Evolutionary conservation across 2,888 invertebrate genomes (phyloP), one percentile per base, ranked within the genome.

Genomic region (Eristalis tenax): DNA sequence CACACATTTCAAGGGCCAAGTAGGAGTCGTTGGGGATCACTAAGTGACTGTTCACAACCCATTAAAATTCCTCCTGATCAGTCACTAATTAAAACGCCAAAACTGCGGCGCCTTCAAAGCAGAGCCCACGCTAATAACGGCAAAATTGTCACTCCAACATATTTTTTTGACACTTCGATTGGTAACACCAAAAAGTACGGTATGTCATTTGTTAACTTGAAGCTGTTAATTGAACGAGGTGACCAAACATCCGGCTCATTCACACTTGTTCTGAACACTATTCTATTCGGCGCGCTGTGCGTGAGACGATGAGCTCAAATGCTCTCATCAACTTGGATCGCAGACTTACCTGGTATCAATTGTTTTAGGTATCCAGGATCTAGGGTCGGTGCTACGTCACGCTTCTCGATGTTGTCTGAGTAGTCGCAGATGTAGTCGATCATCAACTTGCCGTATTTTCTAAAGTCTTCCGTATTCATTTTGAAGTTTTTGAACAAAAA

Each of bases 341-440:
- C 28, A 15, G 63, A 82, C 91, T 89, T 89, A 93, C 93, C 91
- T 1, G 97, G 97, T 63, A 97, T 92, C 78, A 96, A 91, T 43
- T 95, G 94, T 89, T 94, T 94, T 76, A 97, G 93, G 93, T 97
- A 97, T 69, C 97, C 97, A 0, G 97, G 97, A 90, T 96, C 96
- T 57, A 97, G 94, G 88, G 95, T 95, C 4, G 97, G 96, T 11
- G 96, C 96, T 1, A 97, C 97, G 88, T 96, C 94, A 63, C 96
- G 94, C 56, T 94, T 93, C 35, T 94, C 94, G 75, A 97, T 94
- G 80, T 94, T 95, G 86, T 94, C 94, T 94, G 96, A 94, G 92
- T 97, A 97, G 83, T 96, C 94, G 91, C 96, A 96, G 88, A 97
- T 97, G 92, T 96, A 97, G 92, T 97, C 97, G 84, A 97, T 95